A percentile compares a stretch with the other conserved stretches of the same genome.
Conservation (phyloP, 1,140 invertebrate species). For the Zaprionus ghesquierei region DNA sequence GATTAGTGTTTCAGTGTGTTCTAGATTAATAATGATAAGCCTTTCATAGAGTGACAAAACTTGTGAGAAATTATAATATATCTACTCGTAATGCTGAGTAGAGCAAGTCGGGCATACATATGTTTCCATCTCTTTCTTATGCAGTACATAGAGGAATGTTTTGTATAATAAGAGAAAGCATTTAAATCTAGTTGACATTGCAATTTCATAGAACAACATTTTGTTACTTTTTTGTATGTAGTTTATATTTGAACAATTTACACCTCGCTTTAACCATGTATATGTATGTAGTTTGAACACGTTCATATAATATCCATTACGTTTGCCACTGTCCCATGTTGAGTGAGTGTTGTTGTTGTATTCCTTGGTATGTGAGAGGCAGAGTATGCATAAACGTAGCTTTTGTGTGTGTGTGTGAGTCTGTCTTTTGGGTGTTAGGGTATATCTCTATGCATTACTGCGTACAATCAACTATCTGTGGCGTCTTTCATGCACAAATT, state of each 20-base stretch:
- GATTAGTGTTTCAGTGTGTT: constrained; percentile 5
- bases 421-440: too few species aligned
- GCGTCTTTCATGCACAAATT: not conserved
- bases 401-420: constrained; percentile 17
- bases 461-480: not conserved
- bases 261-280: constrained; percentile 69
- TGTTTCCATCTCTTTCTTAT: not conserved
- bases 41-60: too few species aligned
- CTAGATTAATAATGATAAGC: not conserved
- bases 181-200: too few species aligned
- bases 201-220: too few species aligned
- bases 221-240: constrained; percentile 49
- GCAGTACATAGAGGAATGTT: not conserved
- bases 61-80: not conserved
- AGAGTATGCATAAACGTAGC: constrained; percentile 31
- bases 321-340: constrained; percentile 44
- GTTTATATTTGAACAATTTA: constrained; percentile 74
- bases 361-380: constrained; percentile 2
- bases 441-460: not conserved
- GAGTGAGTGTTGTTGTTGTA: constrained; percentile 30
- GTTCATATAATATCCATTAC: constrained; percentile 72
- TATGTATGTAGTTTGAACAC: too few species aligned
- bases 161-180: too few species aligned
- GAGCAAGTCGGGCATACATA: not conserved
- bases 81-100: too few species aligned